These are phyloP conservation scores for Polypedilum pembai DNA, from an alignment of 1,140 invertebrate genomes.

Conservation along the genomic window DNA sequence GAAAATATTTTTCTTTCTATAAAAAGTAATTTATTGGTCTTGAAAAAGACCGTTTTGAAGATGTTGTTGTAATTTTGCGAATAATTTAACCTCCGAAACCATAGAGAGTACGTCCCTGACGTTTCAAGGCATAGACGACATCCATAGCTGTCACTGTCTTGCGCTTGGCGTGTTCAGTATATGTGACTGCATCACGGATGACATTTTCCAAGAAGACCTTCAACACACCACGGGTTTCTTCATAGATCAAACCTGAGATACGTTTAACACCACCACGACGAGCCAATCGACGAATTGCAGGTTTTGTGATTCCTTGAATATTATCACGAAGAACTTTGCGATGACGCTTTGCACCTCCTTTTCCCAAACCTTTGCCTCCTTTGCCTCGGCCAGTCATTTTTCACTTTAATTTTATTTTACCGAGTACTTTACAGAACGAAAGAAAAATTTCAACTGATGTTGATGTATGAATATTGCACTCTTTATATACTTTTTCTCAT, in stretches of 20 bases:
- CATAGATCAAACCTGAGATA: too few relatives aligned
- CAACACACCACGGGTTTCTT: slow-evolving; percentile 44
- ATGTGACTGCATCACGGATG: slow-evolving; percentile 73
- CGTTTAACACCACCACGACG: too few relatives aligned
- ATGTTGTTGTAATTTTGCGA: too few relatives aligned
- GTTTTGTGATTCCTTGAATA: too few relatives aligned
- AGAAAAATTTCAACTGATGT: not conserved
- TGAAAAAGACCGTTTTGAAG: too few relatives aligned
- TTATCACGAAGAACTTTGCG: too few relatives aligned
- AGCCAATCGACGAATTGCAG: too few relatives aligned
- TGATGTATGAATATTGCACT: not conserved
- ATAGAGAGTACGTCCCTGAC: slow-evolving; percentile 62
- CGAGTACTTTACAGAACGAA: not conserved
- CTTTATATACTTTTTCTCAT: not conserved
- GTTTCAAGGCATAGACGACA: slow-evolving; percentile 61
- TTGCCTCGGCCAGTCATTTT: slow-evolving; percentile 32
- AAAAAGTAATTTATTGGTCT: too few relatives aligned
- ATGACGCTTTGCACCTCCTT: not conserved
- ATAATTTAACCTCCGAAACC: too few relatives aligned
- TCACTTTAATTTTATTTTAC: not conserved
- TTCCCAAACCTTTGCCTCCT: slow-evolving; percentile 31
- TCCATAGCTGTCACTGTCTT: too few relatives aligned
- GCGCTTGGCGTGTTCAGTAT: slow-evolving; percentile 61
- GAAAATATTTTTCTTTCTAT: too few relatives aligned
- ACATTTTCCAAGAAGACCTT: slow-evolving; percentile 77